Conservation (phyloP, 2,797 vertebrate genomes). For the Peromyscus nudipes region DNA sequence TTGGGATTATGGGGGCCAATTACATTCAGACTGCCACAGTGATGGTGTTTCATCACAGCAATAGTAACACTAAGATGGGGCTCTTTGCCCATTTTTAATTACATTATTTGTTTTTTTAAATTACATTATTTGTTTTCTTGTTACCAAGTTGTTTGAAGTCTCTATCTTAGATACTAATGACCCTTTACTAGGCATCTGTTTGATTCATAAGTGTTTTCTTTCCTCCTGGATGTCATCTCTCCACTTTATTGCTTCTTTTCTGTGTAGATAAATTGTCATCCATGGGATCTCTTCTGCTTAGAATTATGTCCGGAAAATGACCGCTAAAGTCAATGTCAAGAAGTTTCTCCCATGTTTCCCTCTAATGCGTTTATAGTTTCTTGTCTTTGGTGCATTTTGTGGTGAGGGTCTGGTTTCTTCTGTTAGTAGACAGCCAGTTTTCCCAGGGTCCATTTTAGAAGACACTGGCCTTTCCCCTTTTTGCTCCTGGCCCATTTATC, state of each 20-base stretch:
- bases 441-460: not conserved
- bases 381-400: not conserved
- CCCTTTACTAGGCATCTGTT: not conserved
- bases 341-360: not conserved
- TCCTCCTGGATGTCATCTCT: not conserved
- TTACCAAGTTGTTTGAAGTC: not conserved
- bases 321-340: no score
- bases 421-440: not conserved
- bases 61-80: no score
- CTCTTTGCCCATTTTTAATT: no score
- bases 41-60: no score
- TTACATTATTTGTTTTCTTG: no score
- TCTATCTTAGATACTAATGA: not conserved
- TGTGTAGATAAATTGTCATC: not conserved
- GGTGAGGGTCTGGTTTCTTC: not conserved
- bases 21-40: no score
- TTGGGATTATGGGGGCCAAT: no score
- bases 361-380: not conserved
- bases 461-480: not conserved
- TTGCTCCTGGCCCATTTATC: not conserved
- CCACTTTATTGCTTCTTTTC: not conserved
- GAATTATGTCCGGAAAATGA: not conserved
- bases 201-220: not conserved
- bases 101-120: no score
- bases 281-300: not conserved